phyloP scores from a whole-genome alignment of 2,113 vertebrate species.

The Stercorarius parasiticus region DNA sequence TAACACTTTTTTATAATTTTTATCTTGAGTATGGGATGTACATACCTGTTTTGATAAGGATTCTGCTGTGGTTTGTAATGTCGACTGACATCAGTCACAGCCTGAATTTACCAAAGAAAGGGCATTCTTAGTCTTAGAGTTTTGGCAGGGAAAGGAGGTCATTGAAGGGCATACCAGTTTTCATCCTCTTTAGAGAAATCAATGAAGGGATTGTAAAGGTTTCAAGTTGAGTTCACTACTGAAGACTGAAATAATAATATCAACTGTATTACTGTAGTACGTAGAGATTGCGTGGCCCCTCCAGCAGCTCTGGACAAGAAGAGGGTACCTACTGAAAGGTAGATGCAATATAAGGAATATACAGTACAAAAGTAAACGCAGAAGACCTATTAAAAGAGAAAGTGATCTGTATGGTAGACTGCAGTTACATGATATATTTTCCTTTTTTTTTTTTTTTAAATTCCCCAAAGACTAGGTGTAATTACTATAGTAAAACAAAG shows the following conservation, averaged over 20 bases:
- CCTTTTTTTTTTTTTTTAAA: not conserved
- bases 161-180: not conserved
- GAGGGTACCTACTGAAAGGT: not conserved
- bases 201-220: not conserved
- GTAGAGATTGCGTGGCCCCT: not conserved
- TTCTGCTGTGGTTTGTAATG: not conserved
- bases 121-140: not conserved
- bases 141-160: not conserved
- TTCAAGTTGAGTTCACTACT: not conserved
- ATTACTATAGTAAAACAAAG: not conserved
- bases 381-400: not conserved
- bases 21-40: not conserved
- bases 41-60: not conserved
- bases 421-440: not conserved
- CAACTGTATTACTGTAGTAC: not conserved
- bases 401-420: not conserved
- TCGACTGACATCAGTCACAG: not conserved
- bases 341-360: not conserved
- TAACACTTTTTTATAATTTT: not conserved
- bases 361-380: not conserved
- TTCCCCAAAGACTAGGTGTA: not conserved
- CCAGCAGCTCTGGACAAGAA: not conserved
- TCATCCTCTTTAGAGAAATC: not conserved
- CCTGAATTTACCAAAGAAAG: not conserved
- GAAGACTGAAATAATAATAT: not conserved